phyloP scores from a whole-genome alignment of 1,140 invertebrate species.

The Onthophagus taurus region DNA sequence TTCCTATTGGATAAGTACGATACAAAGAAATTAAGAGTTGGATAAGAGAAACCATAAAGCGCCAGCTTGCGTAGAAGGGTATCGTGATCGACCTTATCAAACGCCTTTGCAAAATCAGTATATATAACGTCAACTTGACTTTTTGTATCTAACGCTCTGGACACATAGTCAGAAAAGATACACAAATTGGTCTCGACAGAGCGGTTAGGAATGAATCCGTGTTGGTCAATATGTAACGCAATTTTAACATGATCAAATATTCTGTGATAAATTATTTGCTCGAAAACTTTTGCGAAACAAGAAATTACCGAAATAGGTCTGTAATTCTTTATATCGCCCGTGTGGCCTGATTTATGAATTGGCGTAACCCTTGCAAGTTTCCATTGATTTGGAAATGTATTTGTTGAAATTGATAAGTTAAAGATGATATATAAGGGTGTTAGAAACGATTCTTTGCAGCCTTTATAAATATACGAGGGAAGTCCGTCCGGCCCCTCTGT shows the following conservation, averaged over 20 bases:
- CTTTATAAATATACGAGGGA: background rate
- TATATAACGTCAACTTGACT: slow-evolving; percentile 4
- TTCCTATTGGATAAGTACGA: slow-evolving; percentile 1
- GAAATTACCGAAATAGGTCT: background rate
- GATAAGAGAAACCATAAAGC: background rate
- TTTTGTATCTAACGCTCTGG: background rate
- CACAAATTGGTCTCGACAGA: background rate
- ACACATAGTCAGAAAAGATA: background rate
- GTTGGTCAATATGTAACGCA: background rate
- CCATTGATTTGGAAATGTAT: background rate
- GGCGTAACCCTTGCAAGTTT: background rate
- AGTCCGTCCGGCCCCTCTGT: background rate
- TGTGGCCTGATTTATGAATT: background rate
- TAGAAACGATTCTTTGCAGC: background rate
- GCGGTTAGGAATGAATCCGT: background rate
- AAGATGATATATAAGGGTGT: background rate
- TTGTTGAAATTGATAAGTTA: background rate
- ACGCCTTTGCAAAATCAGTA: slow-evolving; percentile 1
- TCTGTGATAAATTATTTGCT: background rate
- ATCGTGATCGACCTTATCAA: slow-evolving; percentile 1
- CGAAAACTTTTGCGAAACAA: background rate
- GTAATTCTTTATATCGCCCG: background rate
- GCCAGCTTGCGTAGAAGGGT: background rate
- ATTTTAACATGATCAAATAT: background rate
- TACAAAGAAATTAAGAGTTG: too few species aligned